Evolutionary conservation across 1,140 invertebrate genomes (phyloP).

Genomic region (Probaryconus sp.): DNA sequence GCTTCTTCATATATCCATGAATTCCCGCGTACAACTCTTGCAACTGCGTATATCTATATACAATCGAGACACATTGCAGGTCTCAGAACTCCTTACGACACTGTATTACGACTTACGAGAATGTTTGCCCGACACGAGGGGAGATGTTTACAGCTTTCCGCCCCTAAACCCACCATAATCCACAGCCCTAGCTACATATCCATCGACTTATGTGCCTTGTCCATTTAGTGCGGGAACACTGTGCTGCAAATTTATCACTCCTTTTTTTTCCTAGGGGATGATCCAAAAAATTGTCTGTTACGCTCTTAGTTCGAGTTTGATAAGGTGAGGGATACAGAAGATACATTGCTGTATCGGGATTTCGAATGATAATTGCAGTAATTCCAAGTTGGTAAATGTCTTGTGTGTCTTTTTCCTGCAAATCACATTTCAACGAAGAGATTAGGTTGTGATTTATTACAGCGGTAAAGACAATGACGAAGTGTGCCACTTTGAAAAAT

Average conservation of each 20-base stretch:
- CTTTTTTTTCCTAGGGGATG: constrained; percentile 30
- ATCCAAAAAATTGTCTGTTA: constrained; percentile 44
- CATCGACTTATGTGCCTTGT: constrained; percentile 61
- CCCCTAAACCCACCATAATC: constrained; percentile 49
- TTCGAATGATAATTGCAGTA: constrained; percentile 29
- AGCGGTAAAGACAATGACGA: no score
- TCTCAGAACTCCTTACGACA: constrained; percentile 44
- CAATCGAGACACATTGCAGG: constrained; percentile 42
- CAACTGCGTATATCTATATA: constrained; percentile 27
- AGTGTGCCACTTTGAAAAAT: no score
- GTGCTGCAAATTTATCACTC: constrained; percentile 56
- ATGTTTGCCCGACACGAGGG: constrained; percentile 59
- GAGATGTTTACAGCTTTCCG: constrained; percentile 66
- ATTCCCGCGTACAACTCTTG: constrained; percentile 24
- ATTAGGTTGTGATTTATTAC: constrained; percentile 6
- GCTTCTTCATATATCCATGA: constrained; percentile 40
- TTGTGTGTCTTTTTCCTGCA: constrained; percentile 7
- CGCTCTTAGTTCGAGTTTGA: constrained; percentile 39
- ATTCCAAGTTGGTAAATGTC: constrained; percentile 34
- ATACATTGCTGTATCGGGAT: constrained; percentile 19
- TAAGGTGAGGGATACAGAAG: constrained; percentile 26
- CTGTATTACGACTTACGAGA: constrained; percentile 69
- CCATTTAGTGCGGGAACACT: constrained; percentile 54
- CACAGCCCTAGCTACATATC: constrained; percentile 49
- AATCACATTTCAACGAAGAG: constrained; percentile 16